Base-by-base conservation (phyloP, 2,797 vertebrate genomes). In the Tapirus indicus region DNA sequence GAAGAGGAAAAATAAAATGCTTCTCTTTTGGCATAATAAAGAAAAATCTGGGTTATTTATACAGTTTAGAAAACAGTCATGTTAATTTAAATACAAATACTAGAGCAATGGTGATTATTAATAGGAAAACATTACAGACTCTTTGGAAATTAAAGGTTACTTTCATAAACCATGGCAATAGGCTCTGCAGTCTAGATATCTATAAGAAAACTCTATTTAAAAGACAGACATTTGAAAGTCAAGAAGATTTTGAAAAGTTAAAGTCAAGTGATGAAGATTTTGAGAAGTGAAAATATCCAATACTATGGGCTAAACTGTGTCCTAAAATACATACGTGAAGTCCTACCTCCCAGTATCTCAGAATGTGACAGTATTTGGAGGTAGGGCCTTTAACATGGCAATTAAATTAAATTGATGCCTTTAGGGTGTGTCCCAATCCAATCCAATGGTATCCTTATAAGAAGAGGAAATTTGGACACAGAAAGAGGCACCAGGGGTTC, bases 201-300 rank as follows among this genome's bases (percentile, higher is more conserved):
- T 88, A 27, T 35, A n/a, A 54, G 35, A 29, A 10, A 80, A 4
- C 3, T 54, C 23, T 64, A 27, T 88, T 56, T 7, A 35, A 85
- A 72, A 35, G 18, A 35, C 18, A 20, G 2, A 68, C 27, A 64
- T 49, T 60, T 52, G 21, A 72, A 88, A 94, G 8, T 58, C 60
- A 86, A n/a, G 49, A 85, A 41, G 58, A 77, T 72, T 74, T 79
- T 90, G 27, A 79, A 77, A 89, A 77, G 74, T 89, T 16, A 91
- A 66, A 41, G 29, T 66, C 44, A 82, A 66, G 27, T 68, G 62
- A 90, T 66, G 21, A 89, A 69, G 7, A 60, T 82, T 91, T 78
- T 69, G 52, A 69, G 86, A 78, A 87, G 23, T 86, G 21, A 80
- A 60, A 71, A 20, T n/a, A 25, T n/a, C 14, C 66, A 62, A 6